Evolutionary conservation across 2,113 vertebrate genomes (phyloP).

Genomic region (Anguilla rostrata): DNA sequence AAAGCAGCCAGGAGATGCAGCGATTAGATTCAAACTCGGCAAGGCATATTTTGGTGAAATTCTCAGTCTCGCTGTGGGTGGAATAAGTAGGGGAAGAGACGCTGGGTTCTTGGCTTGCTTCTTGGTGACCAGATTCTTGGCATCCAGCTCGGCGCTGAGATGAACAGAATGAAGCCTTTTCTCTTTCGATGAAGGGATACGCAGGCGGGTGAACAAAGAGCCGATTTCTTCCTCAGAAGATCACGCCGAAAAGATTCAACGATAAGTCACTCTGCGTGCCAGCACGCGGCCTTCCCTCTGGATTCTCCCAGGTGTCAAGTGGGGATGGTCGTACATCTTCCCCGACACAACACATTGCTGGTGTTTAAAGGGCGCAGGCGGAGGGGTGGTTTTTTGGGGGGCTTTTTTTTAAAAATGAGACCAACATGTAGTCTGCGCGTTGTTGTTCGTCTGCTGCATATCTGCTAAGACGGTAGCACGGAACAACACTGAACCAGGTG

Average conservation of each 20-base stretch:
- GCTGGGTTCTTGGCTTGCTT: not conserved
- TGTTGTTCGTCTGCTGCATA: not conserved
- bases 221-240: slow-evolving; percentile 6
- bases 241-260: not conserved
- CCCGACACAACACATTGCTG: not conserved
- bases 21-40: not conserved
- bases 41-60: not conserved
- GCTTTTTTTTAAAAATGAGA: not conserved
- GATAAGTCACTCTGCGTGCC: not conserved
- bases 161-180: slow-evolving; percentile 21
- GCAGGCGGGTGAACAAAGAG: slow-evolving; percentile 11
- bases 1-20: not conserved
- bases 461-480: not conserved
- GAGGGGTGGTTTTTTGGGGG: not conserved
- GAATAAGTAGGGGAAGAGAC: not conserved
- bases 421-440: not conserved
- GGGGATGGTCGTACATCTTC: not conserved
- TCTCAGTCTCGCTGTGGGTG: not conserved
- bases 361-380: too few relatives aligned
- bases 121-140: slow-evolving; percentile 8
- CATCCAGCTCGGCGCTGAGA: not conserved
- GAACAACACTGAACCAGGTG: not conserved
- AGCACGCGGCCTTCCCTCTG: not conserved
- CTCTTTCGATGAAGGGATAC: not conserved
- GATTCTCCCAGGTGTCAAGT: slow-evolving; percentile 9